These are phyloP conservation scores for Scomber scombrus DNA, from an alignment of 2,113 vertebrate species.

Conservation along the genomic window DNA sequence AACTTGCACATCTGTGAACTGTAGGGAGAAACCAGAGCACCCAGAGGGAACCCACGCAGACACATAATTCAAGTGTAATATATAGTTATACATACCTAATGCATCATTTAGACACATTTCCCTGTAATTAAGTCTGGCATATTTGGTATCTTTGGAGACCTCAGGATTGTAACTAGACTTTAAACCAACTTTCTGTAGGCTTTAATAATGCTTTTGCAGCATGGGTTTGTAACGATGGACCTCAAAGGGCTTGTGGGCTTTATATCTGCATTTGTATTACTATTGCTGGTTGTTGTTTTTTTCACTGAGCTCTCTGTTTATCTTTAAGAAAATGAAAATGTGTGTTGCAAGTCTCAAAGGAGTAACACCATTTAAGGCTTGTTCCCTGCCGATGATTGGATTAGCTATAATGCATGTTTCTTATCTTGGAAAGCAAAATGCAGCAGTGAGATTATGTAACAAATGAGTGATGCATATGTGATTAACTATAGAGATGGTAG, in stretches of 20 bases:
- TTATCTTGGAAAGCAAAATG: constrained; percentile 46
- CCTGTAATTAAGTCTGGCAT: constrained; percentile 58
- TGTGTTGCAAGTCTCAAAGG: neutral
- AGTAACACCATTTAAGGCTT: neutral
- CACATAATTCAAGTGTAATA: constrained; percentile 41
- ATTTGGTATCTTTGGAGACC: constrained; percentile 58
- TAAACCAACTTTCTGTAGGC: constrained; percentile 12
- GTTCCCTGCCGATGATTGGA: constrained; percentile 13
- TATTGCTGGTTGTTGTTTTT: neutral
- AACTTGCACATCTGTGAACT: constrained; percentile 37
- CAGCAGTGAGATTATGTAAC: constrained; percentile 65
- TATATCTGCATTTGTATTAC: neutral
- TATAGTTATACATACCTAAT: constrained; percentile 44
- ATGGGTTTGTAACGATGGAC: constrained; percentile 23
- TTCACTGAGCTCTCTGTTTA: neutral
- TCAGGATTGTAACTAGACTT: constrained; percentile 45
- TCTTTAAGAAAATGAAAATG: neutral
- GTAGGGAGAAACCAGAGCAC: constrained; percentile 35
- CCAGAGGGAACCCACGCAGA: constrained; percentile 23
- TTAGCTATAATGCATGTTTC: constrained; percentile 34
- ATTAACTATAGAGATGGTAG: constrained; percentile 36
- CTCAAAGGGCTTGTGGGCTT: constrained; percentile 14
- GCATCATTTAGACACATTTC: constrained; percentile 49
- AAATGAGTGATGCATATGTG: constrained; percentile 53
- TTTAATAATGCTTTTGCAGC: constrained; percentile 28